A percentile compares a stretch with the other conserved stretches of the same genome.
These are phyloP conservation scores for Mugil cephalus DNA, from an alignment of 2,113 vertebrate genomes.

Conservation along the genomic window DNA sequence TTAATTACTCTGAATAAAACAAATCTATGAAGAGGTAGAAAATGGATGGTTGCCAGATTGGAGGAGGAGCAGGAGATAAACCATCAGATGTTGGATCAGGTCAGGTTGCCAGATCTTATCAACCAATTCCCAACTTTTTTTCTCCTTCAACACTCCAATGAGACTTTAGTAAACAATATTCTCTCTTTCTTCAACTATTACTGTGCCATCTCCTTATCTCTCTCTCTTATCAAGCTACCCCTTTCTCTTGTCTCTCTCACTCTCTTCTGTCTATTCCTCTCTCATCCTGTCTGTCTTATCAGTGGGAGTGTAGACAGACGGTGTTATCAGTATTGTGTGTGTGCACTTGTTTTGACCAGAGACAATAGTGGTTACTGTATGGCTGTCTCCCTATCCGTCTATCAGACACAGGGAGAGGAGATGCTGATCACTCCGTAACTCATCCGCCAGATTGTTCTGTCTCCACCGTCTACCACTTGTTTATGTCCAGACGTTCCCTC, in stretches of 20 bases:
- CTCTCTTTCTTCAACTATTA: neutral
- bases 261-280: neutral
- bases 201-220: slow-evolving; percentile 18
- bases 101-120: slow-evolving; percentile 80
- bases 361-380: slow-evolving; percentile 77
- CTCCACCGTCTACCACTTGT: slow-evolving; percentile 48
- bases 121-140: slow-evolving; percentile 19
- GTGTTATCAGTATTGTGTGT: slow-evolving; percentile 66
- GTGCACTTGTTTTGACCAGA: slow-evolving; percentile 68
- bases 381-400: slow-evolving; percentile 59
- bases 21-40: too few species aligned
- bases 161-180: slow-evolving; percentile 47
- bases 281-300: slow-evolving; percentile 50
- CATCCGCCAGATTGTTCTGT: slow-evolving; percentile 37
- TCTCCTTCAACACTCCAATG: slow-evolving; percentile 15
- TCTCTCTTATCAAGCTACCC: neutral
- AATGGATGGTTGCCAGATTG: slow-evolving; percentile 43
- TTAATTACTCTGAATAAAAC: too few species aligned
- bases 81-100: slow-evolving; percentile 55
- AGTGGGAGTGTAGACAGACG: slow-evolving; percentile 68
- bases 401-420: slow-evolving; percentile 42
- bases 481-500: slow-evolving; percentile 20
- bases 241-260: slow-evolving; percentile 31
- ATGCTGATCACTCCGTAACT: slow-evolving; percentile 65
- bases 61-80: slow-evolving; percentile 69